Evolutionary conservation across 2,888 invertebrate species (phyloP).

Genomic region (Gymnoscelis rufifasciata): DNA sequence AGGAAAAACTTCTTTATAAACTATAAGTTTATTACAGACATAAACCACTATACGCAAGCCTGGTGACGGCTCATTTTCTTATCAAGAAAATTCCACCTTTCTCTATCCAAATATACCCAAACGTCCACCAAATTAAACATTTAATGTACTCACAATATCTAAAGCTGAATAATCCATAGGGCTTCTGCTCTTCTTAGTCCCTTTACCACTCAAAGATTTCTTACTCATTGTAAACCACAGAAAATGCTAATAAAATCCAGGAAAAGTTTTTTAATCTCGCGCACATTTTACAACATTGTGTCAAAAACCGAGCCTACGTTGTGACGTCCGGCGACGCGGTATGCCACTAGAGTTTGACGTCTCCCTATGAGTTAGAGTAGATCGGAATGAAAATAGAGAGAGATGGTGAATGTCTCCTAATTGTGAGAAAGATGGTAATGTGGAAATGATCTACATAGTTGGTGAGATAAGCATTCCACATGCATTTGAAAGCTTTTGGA

Average conservation of each 20-base stretch:
- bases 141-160: constrained; percentile 21
- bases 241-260: neutral
- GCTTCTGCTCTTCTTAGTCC: constrained; percentile 32
- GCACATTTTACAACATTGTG: constrained; percentile 42
- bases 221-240: constrained; percentile 36
- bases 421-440: neutral
- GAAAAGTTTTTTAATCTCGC: constrained; percentile 25
- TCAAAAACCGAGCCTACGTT: constrained; percentile 29
- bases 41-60: no score
- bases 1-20: no score
- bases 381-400: constrained; percentile 38
- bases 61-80: no score
- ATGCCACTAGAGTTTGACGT: constrained; percentile 41
- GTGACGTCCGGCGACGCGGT: constrained; percentile 42
- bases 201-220: constrained; percentile 33
- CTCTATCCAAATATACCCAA: no score
- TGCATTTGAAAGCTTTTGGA: no score
- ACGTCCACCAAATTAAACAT: neutral
- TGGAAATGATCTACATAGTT: neutral
- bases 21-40: no score
- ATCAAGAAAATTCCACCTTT: no score
- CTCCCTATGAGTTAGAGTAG: constrained; percentile 38
- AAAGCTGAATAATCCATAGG: constrained; percentile 12
- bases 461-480: no score
- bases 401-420: constrained; percentile 28